These are phyloP conservation scores for Sarcophaga bullata DNA, from an alignment of 1,140 invertebrate genomes.

Conservation along the genomic window DNA sequence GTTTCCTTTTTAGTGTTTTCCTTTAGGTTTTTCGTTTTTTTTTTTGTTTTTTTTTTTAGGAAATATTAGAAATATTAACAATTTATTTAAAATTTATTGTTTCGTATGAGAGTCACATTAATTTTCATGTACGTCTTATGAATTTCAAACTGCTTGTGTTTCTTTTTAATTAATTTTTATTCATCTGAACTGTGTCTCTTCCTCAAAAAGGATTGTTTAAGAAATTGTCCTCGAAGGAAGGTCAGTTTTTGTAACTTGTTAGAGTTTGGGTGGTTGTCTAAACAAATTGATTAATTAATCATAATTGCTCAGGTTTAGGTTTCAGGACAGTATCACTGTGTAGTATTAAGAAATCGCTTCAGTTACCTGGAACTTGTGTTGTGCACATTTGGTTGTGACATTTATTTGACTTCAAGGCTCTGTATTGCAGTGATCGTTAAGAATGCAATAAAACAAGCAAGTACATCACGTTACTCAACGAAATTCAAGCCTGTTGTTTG, in stretches of 20 bases:
- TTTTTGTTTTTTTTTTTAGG: neutral
- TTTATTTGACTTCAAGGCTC: too few species aligned
- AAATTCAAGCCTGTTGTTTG: too few species aligned
- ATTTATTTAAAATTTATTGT: slow-evolving; percentile 8
- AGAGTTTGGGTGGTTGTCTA: neutral
- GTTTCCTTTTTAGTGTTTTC: neutral
- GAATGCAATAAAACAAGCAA: too few species aligned
- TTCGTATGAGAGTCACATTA: neutral
- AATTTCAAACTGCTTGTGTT: neutral
- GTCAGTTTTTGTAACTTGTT: neutral
- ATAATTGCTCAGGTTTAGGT: neutral
- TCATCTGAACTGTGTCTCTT: too few species aligned
- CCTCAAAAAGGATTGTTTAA: neutral
- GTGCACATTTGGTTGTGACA: too few species aligned
- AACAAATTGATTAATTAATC: neutral
- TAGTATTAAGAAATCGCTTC: too few species aligned
- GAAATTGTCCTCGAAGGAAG: neutral
- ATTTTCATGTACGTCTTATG: neutral
- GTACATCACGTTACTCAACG: too few species aligned
- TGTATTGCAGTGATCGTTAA: too few species aligned
- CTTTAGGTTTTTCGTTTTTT: neutral
- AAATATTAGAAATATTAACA: slow-evolving; percentile 13
- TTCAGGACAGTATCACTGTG: too few species aligned
- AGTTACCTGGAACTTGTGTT: too few species aligned
- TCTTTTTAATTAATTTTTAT: neutral